Percentiles rank a stretch among this genome's conserved stretches.
These are phyloP conservation scores for Coleophora flavipennella DNA, from an alignment of 2,888 invertebrate species.

Conservation along the genomic window DNA sequence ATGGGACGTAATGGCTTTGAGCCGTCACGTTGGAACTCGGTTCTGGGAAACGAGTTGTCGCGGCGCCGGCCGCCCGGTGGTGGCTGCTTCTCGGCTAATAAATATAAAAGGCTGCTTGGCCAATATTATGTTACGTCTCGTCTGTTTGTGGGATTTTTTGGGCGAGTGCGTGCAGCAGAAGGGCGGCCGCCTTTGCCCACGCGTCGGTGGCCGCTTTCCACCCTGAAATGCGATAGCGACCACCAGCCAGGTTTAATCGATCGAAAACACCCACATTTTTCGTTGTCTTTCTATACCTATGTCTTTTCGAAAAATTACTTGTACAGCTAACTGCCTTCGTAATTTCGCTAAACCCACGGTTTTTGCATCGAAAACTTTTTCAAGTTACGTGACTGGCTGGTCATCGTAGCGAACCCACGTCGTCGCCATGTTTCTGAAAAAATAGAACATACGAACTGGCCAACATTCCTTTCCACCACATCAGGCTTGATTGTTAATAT, in stretches of 20 bases:
- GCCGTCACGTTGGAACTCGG: constrained; percentile 53
- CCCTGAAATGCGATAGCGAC: constrained; percentile 31
- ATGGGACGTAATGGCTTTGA: constrained; percentile 59
- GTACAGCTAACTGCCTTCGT: no score
- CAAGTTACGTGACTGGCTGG: no score
- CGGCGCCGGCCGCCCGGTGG: constrained; percentile 51
- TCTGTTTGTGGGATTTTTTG: constrained; percentile 49
- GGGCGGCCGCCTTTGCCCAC: constrained; percentile 47
- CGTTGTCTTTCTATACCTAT: background rate
- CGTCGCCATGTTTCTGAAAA: no score
- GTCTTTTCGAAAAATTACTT: background rate
- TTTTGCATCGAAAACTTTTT: no score
- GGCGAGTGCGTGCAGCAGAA: constrained; percentile 40
- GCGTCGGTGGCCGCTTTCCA: constrained; percentile 33
- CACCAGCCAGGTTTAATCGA: constrained; percentile 2
- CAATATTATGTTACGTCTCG: constrained; percentile 68
- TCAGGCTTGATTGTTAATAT: constrained; percentile 17
- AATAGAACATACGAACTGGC: constrained; percentile 2
- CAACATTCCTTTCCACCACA: constrained; percentile 17
- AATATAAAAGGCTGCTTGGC: constrained; percentile 69
- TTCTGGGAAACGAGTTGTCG: constrained; percentile 65
- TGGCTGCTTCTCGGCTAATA: constrained; percentile 44
- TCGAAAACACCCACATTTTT: constrained; percentile 4
- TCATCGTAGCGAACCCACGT: no score
- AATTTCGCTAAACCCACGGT: no score